A percentile compares a stretch with the other conserved stretches of the same genome.
phyloP scores from a whole-genome alignment of 2,113 vertebrate species.

The Gallinago paraguaiae region DNA sequence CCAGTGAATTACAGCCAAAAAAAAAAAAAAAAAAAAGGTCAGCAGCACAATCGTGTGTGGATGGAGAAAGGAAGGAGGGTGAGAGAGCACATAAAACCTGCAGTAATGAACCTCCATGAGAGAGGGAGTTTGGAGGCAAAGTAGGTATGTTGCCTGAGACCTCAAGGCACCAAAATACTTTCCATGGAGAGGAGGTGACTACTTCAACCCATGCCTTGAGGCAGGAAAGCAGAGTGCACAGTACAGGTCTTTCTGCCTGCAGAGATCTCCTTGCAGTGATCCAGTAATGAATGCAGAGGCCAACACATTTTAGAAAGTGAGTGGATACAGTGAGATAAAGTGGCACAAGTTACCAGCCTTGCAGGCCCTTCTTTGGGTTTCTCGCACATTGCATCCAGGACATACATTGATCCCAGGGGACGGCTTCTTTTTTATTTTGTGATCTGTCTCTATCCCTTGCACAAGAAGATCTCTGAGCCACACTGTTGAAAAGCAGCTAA shows the following conservation, averaged over 20 bases:
- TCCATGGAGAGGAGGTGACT: neutral
- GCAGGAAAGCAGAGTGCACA: neutral
- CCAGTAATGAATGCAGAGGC: neutral
- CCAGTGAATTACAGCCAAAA: neutral
- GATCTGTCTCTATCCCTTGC: neutral
- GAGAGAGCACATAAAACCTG: neutral
- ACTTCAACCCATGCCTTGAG: neutral
- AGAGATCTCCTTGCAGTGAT: neutral
- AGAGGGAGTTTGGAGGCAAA: neutral
- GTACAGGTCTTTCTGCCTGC: neutral
- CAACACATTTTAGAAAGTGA: neutral
- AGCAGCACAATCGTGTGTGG: neutral
- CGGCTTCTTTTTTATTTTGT: neutral
- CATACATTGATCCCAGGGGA: neutral
- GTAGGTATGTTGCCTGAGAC: neutral
- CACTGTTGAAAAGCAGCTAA: neutral
- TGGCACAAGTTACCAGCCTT: neutral
- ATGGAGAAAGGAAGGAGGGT: neutral
- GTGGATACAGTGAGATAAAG: neutral
- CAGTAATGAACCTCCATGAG: neutral
- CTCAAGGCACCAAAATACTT: neutral
- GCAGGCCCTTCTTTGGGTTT: neutral
- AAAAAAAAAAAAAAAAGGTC: neutral
- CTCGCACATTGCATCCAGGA: accelerated
- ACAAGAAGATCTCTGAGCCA: neutral